Percentiles rank a stretch among this genome's conserved stretches.
Evolutionary conservation across 2,113 vertebrate species (phyloP).

Genomic region (Anser cygnoides): DNA sequence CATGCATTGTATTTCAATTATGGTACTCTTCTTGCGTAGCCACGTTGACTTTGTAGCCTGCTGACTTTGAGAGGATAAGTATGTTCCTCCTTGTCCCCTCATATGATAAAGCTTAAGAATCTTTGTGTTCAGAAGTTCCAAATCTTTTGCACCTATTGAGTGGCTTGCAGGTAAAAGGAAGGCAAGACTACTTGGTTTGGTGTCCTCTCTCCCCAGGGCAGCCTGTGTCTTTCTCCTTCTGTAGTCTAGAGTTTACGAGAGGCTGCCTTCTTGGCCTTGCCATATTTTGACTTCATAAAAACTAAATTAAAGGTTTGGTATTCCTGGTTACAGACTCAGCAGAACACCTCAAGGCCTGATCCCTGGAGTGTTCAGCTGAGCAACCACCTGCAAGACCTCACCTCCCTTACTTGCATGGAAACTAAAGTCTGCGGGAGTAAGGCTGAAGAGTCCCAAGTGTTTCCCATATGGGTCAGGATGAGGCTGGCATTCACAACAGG

Average conservation of each 20-base stretch:
- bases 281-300: not conserved
- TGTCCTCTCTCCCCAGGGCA: not conserved
- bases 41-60: not conserved
- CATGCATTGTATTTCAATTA: not conserved
- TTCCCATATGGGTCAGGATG: not conserved
- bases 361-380: not conserved
- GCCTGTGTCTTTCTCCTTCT: not conserved
- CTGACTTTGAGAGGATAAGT: not conserved
- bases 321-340: not conserved
- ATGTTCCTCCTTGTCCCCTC: not conserved
- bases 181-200: not conserved
- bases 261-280: not conserved
- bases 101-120: not conserved
- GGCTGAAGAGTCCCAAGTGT: not conserved
- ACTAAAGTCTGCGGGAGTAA: not conserved
- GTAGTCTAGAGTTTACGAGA: not conserved
- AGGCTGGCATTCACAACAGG: not conserved
- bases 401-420: not conserved
- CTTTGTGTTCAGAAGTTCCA: not conserved
- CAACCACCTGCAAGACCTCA: not conserved
- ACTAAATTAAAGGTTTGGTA: not conserved
- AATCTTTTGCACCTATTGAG: not conserved
- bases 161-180: not conserved
- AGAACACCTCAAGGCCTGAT: not conserved
- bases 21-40: not conserved